Evolutionary conservation across 2,113 vertebrate genomes (phyloP), one percentile per base, ranked within the genome.

Genomic region (Meles meles): DNA sequence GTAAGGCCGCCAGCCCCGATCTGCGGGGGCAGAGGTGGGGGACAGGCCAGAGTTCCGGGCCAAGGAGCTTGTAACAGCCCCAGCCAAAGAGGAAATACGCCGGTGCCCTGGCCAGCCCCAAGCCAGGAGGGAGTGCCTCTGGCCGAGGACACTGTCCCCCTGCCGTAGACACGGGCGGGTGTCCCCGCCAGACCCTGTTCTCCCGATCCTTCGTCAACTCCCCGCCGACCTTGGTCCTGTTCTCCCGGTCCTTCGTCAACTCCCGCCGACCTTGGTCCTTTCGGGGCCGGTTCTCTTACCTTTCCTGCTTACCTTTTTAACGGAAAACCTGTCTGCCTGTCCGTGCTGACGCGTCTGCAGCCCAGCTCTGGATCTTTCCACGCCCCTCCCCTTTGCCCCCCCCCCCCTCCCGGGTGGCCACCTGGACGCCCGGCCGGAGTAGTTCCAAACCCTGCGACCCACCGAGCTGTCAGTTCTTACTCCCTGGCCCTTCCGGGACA

Each of bases 1-100:
- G 99, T 99, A 98, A 1, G 98, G 95, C n/a, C 7, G 44, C 10
- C 0, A 10, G 27, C 88, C 18, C 27, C 1, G 6, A 0, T 31
- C 14, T 20, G 0, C 1, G 8, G 42, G 29, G 2, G 6, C 0
- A 7, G 37, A 23, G 42, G 42, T 2, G 4, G 25, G 6, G 69
- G 20, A 0, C 2, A 14, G n/a, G 49, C 13, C 67, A 61, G 67
- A 5, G 20, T 71, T 65, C 52, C 42, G 14, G 39, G 1, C 1
- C 2, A 21, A 74, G 69, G 17, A 34, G 5, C 20, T 72, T 27
- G 0, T 2, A 7, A 25, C 39, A 17, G 3, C 20, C 71, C 49
- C 31, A 18, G 37, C 39, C 65, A 17, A 4, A 1, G 18, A 44
- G 59, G 20, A 52, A 15, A 15, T 29, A 11, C 10, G 21, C 31